Percentiles rank a stretch among this genome's conserved stretches.
phyloP scores from a whole-genome alignment of 2,113 vertebrate genomes.

The Enhydra lutris region DNA sequence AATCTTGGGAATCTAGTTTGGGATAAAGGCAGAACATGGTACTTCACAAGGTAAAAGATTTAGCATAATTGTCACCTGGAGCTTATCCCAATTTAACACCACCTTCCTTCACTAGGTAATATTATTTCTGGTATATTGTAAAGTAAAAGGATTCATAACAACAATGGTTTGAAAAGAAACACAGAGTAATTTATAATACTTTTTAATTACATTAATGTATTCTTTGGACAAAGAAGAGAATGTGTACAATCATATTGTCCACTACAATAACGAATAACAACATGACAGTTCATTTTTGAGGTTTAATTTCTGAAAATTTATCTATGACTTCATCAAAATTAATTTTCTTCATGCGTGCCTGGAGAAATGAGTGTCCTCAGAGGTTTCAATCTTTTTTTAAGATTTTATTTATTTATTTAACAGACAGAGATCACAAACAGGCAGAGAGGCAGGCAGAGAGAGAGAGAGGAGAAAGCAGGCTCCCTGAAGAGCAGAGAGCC shows the following conservation, averaged over 20 bases:
- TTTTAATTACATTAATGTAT: background rate
- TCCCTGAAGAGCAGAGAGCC: no score
- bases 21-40: background rate
- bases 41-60: background rate
- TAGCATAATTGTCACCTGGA: background rate
- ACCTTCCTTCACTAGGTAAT: background rate
- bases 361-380: background rate
- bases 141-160: background rate
- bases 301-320: background rate
- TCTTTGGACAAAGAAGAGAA: conserved; percentile 11
- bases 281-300: background rate
- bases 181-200: background rate
- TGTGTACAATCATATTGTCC: background rate
- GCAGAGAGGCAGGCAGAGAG: no score
- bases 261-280: background rate
- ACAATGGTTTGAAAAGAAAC: background rate
- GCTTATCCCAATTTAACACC: background rate
- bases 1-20: background rate
- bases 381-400: background rate
- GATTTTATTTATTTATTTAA: no score
- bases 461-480: no score
- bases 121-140: background rate
- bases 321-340: background rate
- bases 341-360: background rate
- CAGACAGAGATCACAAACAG: no score